Base-by-base conservation (phyloP, 1,140 invertebrate species). In the Trachymyrmex cornetzi region DNA sequence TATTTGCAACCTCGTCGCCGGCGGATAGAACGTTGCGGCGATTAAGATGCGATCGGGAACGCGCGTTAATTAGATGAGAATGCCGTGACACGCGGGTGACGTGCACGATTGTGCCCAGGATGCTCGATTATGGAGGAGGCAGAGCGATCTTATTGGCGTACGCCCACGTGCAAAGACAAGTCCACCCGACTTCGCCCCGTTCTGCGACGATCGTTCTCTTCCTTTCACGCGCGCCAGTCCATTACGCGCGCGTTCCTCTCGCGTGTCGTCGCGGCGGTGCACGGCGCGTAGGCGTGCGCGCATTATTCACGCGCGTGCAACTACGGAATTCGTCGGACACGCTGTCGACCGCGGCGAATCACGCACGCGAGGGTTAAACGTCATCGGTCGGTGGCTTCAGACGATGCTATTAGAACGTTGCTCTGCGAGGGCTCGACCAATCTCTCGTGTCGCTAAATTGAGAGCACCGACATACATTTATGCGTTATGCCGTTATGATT, bases 281-380 rank as follows among this genome's bases (percentile, higher is more conserved):
- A 22, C 50, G 44, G 44, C 72, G 88, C 85, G 84, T 91, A 66
- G 90, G 89, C 81, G 89, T 77, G 64, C 50, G 84, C 75, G 80
- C 89, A 91, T 90, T 89, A 91, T 85, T 89, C 89, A 91, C 90
- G 85, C 77, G 86, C 89, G 77, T 88, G 88, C 85, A 82, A 77
- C 88, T 67, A 69, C 69, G 81, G 87, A 85, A 84, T 87, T 81
- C 74, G 71, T 84, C 69, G 53, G 75, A 80, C 71, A 87, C 59
- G 66, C 71, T 69, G 71, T 79, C 85, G 61, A 88, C 48, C 67
- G 63, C 63, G 77, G 44, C 72, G 74, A 87, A 87, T 75, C 66
- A 57, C 24, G 55, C 55, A 87, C 86, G 86, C 79, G 79, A 79
- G 84, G 79, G 71, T 77, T 86, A 75, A 84, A 74, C 80, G 69